Base-by-base conservation (phyloP, 2,888 invertebrate species). In the Carcina quercana region DNA sequence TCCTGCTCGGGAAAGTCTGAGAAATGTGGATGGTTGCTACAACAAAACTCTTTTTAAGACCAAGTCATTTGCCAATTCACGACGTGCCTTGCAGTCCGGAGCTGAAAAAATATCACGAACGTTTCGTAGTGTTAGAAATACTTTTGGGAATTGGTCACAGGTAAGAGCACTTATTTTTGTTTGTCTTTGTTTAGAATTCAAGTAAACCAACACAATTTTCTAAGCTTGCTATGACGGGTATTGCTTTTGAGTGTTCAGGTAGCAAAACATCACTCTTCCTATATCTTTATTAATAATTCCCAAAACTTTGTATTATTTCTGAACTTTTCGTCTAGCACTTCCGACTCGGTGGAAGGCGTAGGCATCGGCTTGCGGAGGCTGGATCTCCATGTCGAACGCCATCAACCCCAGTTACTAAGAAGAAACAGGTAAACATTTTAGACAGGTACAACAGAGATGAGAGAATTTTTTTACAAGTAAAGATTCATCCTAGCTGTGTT, bases 91-190 rank as follows among this genome's bases (percentile, higher is more conserved):
- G 28, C 85, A 89, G 48, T 88, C 86, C 27, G 88, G 91, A 15
- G 89, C 89, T 7, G 90, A 90, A 42, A 89, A 88, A 60, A 83
- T 91, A 38, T 85, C 89, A 1, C 88, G 85, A 60, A 90, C 90
- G 1, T 86, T 91, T 47, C 87, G 87, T 37, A 87, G 83, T 40
- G 87, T 91, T 13, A 76, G 88, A 46, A 88, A 88, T 35, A 87
- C 88, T 11, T 86, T 91, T 40, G 90, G 89, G 8, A 87, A 87
- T 36, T 73, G 90, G 40, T 88, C 91, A 27, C 91, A 91, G 86
- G 91, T 90, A 54, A 32, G 31, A 15, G 4, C 13, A 22, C n/a
- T n/a, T n/a, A n/a, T n/a, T n/a, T n/a, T n/a, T n/a, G n/a, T n/a
- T n/a, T n/a, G n/a, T n/a, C 8, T n/a, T n/a, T n/a, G n/a, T n/a